Conservation (phyloP, 1,140 invertebrate genomes). For the Platyscapa corneri region DNA sequence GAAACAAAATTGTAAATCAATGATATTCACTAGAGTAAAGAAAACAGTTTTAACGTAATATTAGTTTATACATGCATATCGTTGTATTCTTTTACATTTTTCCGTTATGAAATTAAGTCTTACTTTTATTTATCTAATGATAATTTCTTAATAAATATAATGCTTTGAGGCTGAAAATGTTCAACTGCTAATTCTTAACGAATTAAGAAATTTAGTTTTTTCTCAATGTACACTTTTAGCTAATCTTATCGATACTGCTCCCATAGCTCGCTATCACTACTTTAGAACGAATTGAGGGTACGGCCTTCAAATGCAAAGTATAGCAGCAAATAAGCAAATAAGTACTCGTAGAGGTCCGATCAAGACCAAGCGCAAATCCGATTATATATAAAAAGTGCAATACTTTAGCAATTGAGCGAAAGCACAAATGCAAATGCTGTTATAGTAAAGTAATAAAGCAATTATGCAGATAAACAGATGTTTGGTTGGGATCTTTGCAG, state of each 20-base stretch:
- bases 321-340: not conserved
- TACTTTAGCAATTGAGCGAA: not conserved
- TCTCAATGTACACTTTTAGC: not conserved
- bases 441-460: too few species aligned
- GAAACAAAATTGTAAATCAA: not conserved
- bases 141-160: conserved; percentile 9
- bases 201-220: conserved; percentile 13
- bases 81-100: not conserved
- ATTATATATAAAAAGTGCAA: not conserved
- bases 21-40: not conserved
- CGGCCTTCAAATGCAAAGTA: conserved; percentile 16
- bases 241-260: conserved; percentile 20
- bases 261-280: not conserved
- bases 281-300: not conserved
- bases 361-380: not conserved
- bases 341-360: not conserved
- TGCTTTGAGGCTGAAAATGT: not conserved
- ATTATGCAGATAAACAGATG: too few species aligned
- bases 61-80: not conserved
- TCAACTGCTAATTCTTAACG: not conserved
- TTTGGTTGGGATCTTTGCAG: too few species aligned
- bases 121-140: not conserved
- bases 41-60: not conserved
- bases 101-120: not conserved
- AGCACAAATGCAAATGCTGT: too few species aligned